A percentile compares a stretch with the other conserved stretches of the same genome.
These are phyloP conservation scores for Conops quadrifasciatus DNA, from an alignment of 2,888 invertebrate genomes.

Conservation along the genomic window DNA sequence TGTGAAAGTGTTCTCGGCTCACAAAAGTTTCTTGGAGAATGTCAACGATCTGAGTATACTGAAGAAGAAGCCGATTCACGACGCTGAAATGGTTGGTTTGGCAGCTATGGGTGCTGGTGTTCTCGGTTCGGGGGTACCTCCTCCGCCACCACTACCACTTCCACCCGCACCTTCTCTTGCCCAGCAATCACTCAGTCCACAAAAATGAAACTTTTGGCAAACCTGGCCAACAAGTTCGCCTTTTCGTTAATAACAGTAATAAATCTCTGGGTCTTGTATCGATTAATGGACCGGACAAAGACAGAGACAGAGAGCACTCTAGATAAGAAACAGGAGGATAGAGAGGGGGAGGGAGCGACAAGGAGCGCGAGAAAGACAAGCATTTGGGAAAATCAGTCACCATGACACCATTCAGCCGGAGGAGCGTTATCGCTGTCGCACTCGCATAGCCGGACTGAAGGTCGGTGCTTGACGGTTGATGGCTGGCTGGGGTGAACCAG, in stretches of 20 bases:
- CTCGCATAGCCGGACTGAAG: too few relatives aligned
- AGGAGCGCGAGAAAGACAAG: background rate
- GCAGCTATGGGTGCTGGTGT: constrained; percentile 57
- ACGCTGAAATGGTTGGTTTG: constrained; percentile 59
- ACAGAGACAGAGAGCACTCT: background rate
- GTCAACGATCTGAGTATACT: constrained; percentile 90
- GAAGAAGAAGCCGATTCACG: constrained; percentile 83
- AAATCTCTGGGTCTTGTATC: background rate
- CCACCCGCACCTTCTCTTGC: constrained; percentile 15
- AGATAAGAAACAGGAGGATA: background rate
- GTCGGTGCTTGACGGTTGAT: too few relatives aligned
- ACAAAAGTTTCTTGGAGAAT: constrained; percentile 90
- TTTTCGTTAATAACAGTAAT: constrained; percentile 20
- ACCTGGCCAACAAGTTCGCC: constrained; percentile 35
- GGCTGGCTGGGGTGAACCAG: too few relatives aligned
- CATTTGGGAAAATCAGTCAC: too few relatives aligned
- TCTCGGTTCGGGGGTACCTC: constrained; percentile 46
- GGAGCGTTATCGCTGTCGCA: too few relatives aligned
- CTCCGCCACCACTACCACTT: constrained; percentile 35
- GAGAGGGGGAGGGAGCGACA: background rate
- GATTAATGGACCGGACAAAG: background rate
- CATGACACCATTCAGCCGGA: too few relatives aligned
- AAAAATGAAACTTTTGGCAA: constrained; percentile 57
- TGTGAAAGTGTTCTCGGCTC: constrained; percentile 86
- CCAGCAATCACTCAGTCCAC: constrained; percentile 50